A percentile compares a stretch with the other conserved stretches of the same genome.
Evolutionary conservation across 2,797 vertebrate genomes (phyloP).

Genomic region (Periparus ater): DNA sequence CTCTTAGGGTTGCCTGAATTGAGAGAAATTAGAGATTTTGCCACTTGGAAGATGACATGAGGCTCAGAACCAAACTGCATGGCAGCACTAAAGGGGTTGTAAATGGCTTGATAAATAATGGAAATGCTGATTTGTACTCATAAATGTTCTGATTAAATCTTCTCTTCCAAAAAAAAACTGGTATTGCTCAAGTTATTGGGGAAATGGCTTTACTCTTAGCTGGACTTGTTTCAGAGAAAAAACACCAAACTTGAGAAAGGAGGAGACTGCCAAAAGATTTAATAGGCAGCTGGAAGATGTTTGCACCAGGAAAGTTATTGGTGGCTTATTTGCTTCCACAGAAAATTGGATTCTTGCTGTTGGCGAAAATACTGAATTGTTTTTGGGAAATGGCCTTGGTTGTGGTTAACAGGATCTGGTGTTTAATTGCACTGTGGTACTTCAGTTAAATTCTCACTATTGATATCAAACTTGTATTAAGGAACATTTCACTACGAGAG

Average conservation of each 20-base stretch:
- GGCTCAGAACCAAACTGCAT: background rate
- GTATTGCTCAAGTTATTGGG: background rate
- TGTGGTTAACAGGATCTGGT: background rate
- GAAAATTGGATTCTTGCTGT: background rate
- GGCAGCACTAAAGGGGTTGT: background rate
- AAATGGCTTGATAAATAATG: background rate
- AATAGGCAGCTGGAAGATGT: slow-evolving; percentile 22
- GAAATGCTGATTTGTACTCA: background rate
- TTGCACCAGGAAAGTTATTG: slow-evolving; percentile 2
- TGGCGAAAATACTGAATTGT: background rate
- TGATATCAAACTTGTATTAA: background rate
- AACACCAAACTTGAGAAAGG: background rate
- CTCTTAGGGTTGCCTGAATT: background rate
- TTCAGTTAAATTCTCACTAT: background rate
- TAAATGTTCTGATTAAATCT: background rate
- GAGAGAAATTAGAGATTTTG: background rate
- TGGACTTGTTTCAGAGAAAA: background rate
- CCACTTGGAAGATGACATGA: background rate
- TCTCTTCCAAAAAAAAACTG: background rate
- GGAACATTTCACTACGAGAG: accelerated
- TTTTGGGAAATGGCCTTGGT: background rate
- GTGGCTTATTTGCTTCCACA: slow-evolving; percentile 7
- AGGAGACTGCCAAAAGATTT: background rate
- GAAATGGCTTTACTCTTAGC: background rate
- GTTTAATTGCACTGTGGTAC: background rate